Evolutionary conservation across 2,888 invertebrate species (phyloP), one percentile per base, ranked within the genome.

Genomic region (Oxyteleia sp.): DNA sequence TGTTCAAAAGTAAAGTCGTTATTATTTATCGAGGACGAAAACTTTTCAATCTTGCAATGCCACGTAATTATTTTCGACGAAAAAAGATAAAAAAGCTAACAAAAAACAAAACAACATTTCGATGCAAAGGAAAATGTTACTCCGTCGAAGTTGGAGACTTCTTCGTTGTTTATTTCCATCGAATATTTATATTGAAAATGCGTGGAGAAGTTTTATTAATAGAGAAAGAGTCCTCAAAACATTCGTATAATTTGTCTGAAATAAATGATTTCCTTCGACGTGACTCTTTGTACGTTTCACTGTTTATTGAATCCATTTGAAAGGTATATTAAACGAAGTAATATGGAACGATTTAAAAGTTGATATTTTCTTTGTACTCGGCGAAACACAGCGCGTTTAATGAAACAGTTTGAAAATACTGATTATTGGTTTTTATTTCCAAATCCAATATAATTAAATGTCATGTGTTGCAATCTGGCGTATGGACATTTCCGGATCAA

Each of bases 1-100:
- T 41, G 29, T 23, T 68, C 57, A 49, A 49, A 43, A 59, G 43
- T 57, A 57, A 68, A 68, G 59, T 76, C 59, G 49, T 68, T 68
- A 59, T 68, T 61, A 59, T 59, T 76, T 68, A 51, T 51, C 51
- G 23, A 29, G 10, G 43, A 68, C 57, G 41, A 57, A 47, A 59
- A 75, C 38, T 66, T 47, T 75, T 41, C 53, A 63, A 63, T 41
- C 51, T 51, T 5, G 20, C 20, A 64, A 41, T 38, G 23, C 51
- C 41, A 66, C 38, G 38, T 53, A 68, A 68, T 53, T 68, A 68
- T 53, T 68, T 53, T 68, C 38, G 18, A 43, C 18, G 29, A 16
- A 41, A 43, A 43, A 68, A 29, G 43, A 43, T 20, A 18, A 23
- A 38, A 35, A 29, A n/a, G n/a, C n/a, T n/a, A n/a, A n/a, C 20